Conservation (phyloP, 2,113 vertebrate species). For the Sylvilagus bachmani region DNA sequence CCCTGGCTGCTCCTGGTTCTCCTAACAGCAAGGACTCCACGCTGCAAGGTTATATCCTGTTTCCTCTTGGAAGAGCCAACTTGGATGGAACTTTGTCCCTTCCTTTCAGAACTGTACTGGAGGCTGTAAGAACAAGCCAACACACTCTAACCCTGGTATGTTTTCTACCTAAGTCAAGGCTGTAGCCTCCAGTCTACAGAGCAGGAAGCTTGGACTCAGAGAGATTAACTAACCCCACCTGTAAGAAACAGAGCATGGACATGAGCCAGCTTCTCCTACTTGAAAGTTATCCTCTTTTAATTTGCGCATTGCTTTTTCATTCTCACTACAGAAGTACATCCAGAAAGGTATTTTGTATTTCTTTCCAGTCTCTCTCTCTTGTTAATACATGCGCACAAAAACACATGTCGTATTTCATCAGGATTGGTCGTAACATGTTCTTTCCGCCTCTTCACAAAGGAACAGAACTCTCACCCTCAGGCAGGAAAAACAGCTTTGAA, state of each 20-base stretch:
- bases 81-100: background rate
- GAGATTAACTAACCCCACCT: background rate
- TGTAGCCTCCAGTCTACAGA: background rate
- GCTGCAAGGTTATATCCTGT: slow-evolving; percentile 44
- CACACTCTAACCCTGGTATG: background rate
- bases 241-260: background rate
- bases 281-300: slow-evolving; percentile 8
- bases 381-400: background rate
- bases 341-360: background rate
- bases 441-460: slow-evolving; percentile 23
- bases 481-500: slow-evolving; percentile 51
- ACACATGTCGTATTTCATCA: background rate
- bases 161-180: slow-evolving; percentile 25
- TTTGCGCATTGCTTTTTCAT: background rate
- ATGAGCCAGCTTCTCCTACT: background rate
- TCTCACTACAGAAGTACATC: slow-evolving; percentile 31
- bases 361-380: background rate
- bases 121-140: slow-evolving; percentile 9
- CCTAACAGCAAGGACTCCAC: slow-evolving; percentile 54
- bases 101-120: slow-evolving; percentile 19
- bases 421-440: slow-evolving; percentile 28
- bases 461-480: background rate
- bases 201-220: slow-evolving; percentile 36
- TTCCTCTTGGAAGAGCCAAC: slow-evolving; percentile 30
- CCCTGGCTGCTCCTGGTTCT: background rate